Percentiles rank a stretch among this genome's conserved stretches.
phyloP scores from a whole-genome alignment of 2,113 vertebrate genomes.

The pig (Sus scrofa) region DNA sequence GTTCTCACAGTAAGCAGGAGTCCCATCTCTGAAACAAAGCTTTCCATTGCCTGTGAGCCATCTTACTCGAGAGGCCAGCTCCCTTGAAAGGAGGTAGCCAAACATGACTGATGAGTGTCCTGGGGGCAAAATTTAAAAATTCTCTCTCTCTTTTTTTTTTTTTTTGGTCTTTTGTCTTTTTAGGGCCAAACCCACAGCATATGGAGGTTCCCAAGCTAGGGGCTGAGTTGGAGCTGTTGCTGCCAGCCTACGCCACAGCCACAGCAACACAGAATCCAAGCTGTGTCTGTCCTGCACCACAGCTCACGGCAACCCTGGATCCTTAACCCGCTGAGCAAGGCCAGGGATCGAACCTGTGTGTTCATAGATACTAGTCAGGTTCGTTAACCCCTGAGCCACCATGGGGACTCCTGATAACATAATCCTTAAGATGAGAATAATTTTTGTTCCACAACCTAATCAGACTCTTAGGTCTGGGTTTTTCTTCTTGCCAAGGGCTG shows the following conservation, averaged over 20 bases:
- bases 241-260: too few relatives aligned
- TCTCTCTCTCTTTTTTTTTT: background rate
- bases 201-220: too few relatives aligned
- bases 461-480: background rate
- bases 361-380: too few relatives aligned
- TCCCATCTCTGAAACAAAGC: background rate
- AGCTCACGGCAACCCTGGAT: too few relatives aligned
- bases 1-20: background rate
- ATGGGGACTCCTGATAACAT: background rate
- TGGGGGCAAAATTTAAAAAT: background rate
- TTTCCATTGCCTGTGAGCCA: background rate
- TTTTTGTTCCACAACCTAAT: background rate
- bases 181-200: too few relatives aligned
- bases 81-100: background rate
- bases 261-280: too few relatives aligned
- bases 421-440: background rate
- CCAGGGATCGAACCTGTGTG: too few relatives aligned
- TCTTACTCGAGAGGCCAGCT: background rate
- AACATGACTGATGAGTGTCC: background rate
- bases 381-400: too few relatives aligned
- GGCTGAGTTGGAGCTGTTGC: too few relatives aligned
- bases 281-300: too few relatives aligned
- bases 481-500: background rate
- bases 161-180: too few relatives aligned
- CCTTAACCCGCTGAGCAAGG: too few relatives aligned